Evolutionary conservation across 2,113 vertebrate genomes (phyloP).

Genomic region (Psammodynastes pulverulentus): DNA sequence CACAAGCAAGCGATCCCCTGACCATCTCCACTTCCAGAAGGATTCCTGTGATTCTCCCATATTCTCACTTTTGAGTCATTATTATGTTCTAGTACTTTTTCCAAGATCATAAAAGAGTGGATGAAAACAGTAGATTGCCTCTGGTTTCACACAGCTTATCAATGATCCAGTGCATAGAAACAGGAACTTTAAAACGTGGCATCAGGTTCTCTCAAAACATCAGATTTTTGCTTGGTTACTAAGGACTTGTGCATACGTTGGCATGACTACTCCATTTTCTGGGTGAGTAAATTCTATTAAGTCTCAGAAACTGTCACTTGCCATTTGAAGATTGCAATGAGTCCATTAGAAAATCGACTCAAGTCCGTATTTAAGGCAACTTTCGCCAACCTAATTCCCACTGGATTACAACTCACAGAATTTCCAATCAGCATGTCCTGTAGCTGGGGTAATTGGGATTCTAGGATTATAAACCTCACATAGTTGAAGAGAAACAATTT

Average conservation of each 20-base stretch:
- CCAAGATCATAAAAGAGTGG: background rate
- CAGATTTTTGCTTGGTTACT: background rate
- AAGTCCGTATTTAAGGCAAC: slow-evolving; percentile 13
- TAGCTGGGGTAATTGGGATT: background rate
- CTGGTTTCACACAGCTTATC: background rate
- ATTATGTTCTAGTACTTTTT: background rate
- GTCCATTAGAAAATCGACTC: slow-evolving; percentile 58
- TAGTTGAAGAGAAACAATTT: background rate
- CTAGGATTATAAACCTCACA: background rate
- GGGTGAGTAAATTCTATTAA: background rate
- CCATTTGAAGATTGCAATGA: slow-evolving; percentile 41
- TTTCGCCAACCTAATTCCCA: background rate
- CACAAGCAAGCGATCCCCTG: background rate
- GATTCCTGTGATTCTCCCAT: background rate
- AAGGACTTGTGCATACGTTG: background rate
- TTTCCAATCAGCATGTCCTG: background rate
- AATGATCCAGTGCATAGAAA: background rate
- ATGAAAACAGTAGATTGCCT: background rate
- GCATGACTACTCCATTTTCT: background rate
- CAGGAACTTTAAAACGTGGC: background rate
- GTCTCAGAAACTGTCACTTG: background rate
- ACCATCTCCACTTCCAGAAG: background rate
- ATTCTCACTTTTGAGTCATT: background rate
- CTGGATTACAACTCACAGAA: background rate
- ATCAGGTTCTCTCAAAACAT: background rate